A percentile compares a stretch with the other conserved stretches of the same genome.
These are phyloP conservation scores for Metopia argyrocephala DNA, from an alignment of 2,888 invertebrate genomes.

Conservation along the genomic window DNA sequence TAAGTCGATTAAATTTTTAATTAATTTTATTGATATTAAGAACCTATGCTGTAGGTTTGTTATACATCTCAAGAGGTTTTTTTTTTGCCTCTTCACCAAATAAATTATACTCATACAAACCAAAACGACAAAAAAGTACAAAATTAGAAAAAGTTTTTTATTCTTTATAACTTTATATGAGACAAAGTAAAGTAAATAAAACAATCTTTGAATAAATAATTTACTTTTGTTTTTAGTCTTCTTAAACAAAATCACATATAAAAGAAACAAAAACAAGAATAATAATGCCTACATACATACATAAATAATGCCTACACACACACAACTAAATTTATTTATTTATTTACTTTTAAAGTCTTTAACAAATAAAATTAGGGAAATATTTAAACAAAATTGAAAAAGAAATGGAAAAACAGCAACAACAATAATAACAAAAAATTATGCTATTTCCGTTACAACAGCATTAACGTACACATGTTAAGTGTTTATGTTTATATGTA, in stretches of 20 bases:
- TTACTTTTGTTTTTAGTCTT: conserved; percentile 1
- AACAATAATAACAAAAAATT: conserved; percentile 20
- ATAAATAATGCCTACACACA: conserved; percentile 12
- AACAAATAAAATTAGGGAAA: conserved; percentile 43
- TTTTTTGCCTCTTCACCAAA: too few species aligned
- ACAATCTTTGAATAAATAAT: background rate
- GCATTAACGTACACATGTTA: background rate
- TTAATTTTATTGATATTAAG: too few species aligned
- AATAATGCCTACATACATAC: background rate
- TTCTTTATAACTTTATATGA: background rate
- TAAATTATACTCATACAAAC: too few species aligned
- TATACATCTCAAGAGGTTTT: too few species aligned
- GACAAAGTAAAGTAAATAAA: background rate
- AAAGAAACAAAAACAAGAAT: conserved; percentile 29
- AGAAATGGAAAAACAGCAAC: background rate
- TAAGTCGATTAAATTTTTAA: too few species aligned
- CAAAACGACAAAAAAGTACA: too few species aligned
- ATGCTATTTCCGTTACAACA: conserved; percentile 55
- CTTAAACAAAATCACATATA: conserved; percentile 19
- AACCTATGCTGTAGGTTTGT: too few species aligned
- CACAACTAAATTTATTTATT: conserved; percentile 41
- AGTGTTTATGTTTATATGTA: too few species aligned
- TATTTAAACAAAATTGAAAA: background rate
- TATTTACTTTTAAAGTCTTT: conserved; percentile 46
- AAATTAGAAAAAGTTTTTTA: background rate